Base-by-base conservation (phyloP, 2,113 vertebrate genomes). In the Serilophus lunatus region DNA sequence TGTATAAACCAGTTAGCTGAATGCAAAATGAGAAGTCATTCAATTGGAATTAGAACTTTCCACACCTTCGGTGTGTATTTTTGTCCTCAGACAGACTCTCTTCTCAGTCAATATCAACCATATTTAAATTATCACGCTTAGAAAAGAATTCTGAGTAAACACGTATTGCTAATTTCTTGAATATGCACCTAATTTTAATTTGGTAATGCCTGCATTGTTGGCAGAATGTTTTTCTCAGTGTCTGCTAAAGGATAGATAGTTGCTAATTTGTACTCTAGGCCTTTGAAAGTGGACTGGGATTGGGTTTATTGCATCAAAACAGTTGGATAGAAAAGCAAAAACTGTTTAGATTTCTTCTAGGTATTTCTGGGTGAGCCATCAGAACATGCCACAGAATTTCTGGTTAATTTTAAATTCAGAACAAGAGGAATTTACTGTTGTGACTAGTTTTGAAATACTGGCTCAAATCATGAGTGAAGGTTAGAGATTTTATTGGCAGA, bases 311-410 rank as follows among this genome's bases (percentile, higher is more conserved):
- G 38, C 42, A 82, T 79, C 50, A 63, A 82, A 82, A 53, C 42
- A 88, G 4, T n/a, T 90, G 42, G 35, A 24, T 53, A 65, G 59
- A 26, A 38, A 60, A 60, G 59, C 25, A 45, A 92, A 80, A 63
- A 33, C 47, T 88, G 36, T 75, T 87, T 71, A 53, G 69, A 38
- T 95, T 79, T 90, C 19, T 69, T 95, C 44, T 87, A 79, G 31
- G 25, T 91, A 70, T 92, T 95, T 93, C 66, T 59, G 63, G 31
- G 59, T 95, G 70, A 92, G 36, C 95, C 29, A 59, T 59, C 47
- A 85, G 65, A 77, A 40, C 17, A 45, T 49, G 53, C 86, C 33
- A 76, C 35, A 78, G 45, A 35, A 18, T 71, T 92, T 91, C 66
- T 92, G 49, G 36, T 87, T 49, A 86, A 56, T 75, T 85, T 96